phyloP scores from a whole-genome alignment of 2,888 invertebrate species.

The Tetheella fluctuosa region DNA sequence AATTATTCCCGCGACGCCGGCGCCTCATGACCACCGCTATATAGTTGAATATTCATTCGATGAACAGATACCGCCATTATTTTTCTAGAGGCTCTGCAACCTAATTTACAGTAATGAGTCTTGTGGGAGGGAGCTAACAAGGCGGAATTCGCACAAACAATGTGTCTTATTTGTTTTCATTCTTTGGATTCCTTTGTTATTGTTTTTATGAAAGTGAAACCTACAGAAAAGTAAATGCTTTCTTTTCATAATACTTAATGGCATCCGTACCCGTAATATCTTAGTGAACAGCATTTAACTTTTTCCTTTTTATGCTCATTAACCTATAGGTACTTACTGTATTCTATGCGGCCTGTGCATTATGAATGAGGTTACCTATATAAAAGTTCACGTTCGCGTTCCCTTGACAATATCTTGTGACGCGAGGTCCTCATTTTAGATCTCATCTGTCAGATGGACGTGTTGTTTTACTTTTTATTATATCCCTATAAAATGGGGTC shows the following conservation, averaged over 20 bases:
- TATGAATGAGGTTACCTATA: neutral
- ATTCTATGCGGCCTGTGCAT: neutral
- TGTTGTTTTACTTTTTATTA: constrained; percentile 76
- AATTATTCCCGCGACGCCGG: constrained; percentile 57
- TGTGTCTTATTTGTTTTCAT: constrained; percentile 50
- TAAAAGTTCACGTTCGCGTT: neutral
- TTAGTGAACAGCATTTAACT: neutral
- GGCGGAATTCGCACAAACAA: constrained; percentile 54
- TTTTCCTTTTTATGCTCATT: neutral
- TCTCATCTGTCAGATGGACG: constrained; percentile 75
- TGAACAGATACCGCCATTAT: constrained; percentile 62
- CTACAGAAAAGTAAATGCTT: neutral
- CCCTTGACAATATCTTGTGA: constrained; percentile 35
- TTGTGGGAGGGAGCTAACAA: constrained; percentile 52
- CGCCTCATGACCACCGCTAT: constrained; percentile 35
- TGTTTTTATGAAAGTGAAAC: constrained; percentile 25
- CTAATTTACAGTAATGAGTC: constrained; percentile 73
- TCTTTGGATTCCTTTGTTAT: constrained; percentile 41
- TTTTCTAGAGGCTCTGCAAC: constrained; percentile 66
- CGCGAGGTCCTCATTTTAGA: constrained; percentile 62
- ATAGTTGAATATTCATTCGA: constrained; percentile 71
- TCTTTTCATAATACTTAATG: neutral
- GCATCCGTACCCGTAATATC: neutral
- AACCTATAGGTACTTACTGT: neutral
- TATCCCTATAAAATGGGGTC: constrained; percentile 67